Conservation (phyloP, 2,113 vertebrate genomes). For the Carollia perspicillata region DNA sequence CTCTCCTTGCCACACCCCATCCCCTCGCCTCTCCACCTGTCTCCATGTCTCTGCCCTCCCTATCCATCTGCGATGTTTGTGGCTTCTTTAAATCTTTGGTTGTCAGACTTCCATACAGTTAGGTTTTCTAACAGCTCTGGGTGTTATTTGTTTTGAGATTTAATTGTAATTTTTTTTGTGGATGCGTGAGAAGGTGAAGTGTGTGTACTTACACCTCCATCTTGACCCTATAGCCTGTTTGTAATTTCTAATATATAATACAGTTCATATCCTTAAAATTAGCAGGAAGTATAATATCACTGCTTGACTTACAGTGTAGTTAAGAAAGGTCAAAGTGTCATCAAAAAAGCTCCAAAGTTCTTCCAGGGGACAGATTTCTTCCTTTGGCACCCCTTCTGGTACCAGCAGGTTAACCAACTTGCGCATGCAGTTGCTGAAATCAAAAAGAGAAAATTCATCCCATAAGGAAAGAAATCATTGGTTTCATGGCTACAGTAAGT, state of each 20-base stretch:
- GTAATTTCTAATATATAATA: neutral
- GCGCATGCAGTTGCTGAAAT: conserved; percentile 88
- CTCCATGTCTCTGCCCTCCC: too few relatives aligned
- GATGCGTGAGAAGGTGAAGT: too few relatives aligned
- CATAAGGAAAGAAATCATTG: conserved; percentile 7
- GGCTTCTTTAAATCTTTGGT: too few relatives aligned
- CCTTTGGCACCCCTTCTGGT: conserved; percentile 81
- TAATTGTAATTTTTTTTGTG: too few relatives aligned
- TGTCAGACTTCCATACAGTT: too few relatives aligned
- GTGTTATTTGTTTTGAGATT: too few relatives aligned
- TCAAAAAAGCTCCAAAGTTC: conserved; percentile 91
- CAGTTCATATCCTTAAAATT: conserved; percentile 4
- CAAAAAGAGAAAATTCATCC: conserved; percentile 64
- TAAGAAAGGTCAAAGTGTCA: conserved; percentile 86
- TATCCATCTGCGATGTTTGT: too few relatives aligned
- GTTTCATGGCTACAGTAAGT: conserved; percentile 36
- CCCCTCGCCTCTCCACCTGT: too few relatives aligned
- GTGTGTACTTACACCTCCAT: too few relatives aligned
- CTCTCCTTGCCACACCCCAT: too few relatives aligned
- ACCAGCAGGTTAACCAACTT: conserved; percentile 90
- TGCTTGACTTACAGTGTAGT: conserved; percentile 85
- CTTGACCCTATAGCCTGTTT: neutral
- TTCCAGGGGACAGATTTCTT: conserved; percentile 84
- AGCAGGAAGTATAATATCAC: neutral
- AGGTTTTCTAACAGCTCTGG: too few relatives aligned